Conservation (phyloP, 2,113 vertebrate species). For the Epinephelus cyanopodus region DNA sequence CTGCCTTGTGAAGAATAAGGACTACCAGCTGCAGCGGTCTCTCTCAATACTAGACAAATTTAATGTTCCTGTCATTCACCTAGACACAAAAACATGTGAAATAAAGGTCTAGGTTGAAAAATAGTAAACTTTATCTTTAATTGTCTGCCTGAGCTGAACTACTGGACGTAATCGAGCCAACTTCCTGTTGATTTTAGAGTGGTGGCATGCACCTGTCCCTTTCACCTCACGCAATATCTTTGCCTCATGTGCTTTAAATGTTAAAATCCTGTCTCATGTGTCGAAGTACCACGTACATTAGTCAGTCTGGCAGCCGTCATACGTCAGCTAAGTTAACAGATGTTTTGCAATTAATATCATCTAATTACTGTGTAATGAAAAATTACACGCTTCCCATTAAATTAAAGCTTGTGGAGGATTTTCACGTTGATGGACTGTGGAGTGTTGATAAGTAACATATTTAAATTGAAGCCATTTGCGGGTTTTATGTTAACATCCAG, state of each 20-base stretch:
- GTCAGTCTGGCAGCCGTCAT: constrained; percentile 62
- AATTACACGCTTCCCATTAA: constrained; percentile 75
- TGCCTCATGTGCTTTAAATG: constrained; percentile 2
- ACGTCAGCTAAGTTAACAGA: constrained; percentile 71
- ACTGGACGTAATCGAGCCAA: neutral
- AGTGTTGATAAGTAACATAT: constrained; percentile 81
- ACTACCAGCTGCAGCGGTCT: too few species aligned
- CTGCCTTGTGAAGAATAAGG: too few species aligned
- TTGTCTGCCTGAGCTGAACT: neutral
- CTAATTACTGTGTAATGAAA: constrained; percentile 82
- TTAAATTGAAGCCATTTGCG: constrained; percentile 79
- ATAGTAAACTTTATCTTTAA: too few species aligned
- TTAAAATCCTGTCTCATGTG: neutral
- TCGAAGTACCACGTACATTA: constrained; percentile 49
- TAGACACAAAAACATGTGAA: too few species aligned
- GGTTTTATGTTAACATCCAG: constrained; percentile 80
- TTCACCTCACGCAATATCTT: neutral
- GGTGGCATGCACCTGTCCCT: neutral
- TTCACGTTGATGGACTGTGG: constrained; percentile 77
- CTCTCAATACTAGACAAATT: too few species aligned
- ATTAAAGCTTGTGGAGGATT: constrained; percentile 68
- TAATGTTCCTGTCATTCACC: too few species aligned
- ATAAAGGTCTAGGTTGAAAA: too few species aligned
- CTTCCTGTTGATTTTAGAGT: neutral
- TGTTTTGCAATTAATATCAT: constrained; percentile 79